Evolutionary conservation across 2,113 vertebrate species (phyloP).

Genomic region (Aleadryas rufinucha): DNA sequence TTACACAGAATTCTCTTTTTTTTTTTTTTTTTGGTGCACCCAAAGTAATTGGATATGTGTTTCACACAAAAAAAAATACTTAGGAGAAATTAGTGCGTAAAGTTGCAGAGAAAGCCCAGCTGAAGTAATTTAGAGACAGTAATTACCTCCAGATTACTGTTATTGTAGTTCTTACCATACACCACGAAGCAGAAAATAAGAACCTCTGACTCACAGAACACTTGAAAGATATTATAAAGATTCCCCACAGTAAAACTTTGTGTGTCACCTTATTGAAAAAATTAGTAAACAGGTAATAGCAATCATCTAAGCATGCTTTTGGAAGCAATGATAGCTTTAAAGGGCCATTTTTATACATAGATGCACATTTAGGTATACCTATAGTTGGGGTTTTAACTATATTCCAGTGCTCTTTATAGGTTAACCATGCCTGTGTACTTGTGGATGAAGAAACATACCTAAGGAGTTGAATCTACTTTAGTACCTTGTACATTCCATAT

Average conservation of each 20-base stretch:
- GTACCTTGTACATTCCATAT: not conserved
- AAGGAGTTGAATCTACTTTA: not conserved
- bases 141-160: conserved; percentile 49
- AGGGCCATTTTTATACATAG: not conserved
- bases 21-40: not conserved
- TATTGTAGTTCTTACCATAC: conserved; percentile 15
- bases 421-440: not conserved
- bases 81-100: conserved; percentile 9
- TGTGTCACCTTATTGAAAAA: not conserved
- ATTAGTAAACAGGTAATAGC: not conserved
- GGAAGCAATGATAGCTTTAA: not conserved
- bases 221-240: not conserved
- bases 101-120: not conserved
- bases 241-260: not conserved
- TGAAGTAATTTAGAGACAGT: conserved; percentile 37
- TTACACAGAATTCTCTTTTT: not conserved
- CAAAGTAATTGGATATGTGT: not conserved
- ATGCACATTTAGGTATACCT: not conserved
- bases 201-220: not conserved
- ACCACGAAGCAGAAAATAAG: conserved; percentile 38
- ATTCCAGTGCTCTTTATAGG: not conserved
- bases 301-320: not conserved
- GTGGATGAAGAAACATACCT: not conserved
- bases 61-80: not conserved
- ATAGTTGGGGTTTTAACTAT: not conserved